Evolutionary conservation across 1,140 invertebrate genomes (phyloP).

Genomic region (Atta texana): DNA sequence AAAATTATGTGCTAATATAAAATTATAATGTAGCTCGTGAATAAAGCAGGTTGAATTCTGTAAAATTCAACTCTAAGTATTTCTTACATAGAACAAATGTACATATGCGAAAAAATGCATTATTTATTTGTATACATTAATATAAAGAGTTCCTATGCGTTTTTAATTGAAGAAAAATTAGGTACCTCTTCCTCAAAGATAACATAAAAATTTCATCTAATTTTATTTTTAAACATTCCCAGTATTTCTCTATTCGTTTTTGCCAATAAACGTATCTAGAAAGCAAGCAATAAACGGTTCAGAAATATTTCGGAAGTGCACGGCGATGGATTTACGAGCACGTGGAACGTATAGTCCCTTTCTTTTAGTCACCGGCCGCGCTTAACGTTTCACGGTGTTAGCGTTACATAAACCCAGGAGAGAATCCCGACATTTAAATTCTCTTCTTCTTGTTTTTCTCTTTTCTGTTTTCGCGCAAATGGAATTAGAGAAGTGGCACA

Average conservation of each 20-base stretch:
- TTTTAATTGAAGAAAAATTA: neutral
- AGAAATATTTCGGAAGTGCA: slow-evolving; percentile 1
- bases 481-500: slow-evolving; percentile 39
- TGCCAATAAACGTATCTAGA: neutral
- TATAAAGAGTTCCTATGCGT: neutral
- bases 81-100: neutral
- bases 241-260: neutral
- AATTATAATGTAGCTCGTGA: neutral
- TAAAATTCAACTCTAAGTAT: neutral
- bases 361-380: neutral
- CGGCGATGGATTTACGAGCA: neutral
- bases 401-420: slow-evolving; percentile 24
- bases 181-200: neutral
- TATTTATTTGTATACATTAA: neutral
- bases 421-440: neutral
- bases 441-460: neutral
- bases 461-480: slow-evolving; percentile 23
- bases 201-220: neutral
- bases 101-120: neutral
- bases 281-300: neutral
- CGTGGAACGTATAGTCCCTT: neutral
- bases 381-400: neutral
- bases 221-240: neutral
- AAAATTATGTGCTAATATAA: neutral
- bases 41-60: neutral